Percentiles rank a stretch among this genome's conserved stretches.
Evolutionary conservation across 2,888 invertebrate genomes (phyloP).

Genomic region (Trachelus iudaicus): DNA sequence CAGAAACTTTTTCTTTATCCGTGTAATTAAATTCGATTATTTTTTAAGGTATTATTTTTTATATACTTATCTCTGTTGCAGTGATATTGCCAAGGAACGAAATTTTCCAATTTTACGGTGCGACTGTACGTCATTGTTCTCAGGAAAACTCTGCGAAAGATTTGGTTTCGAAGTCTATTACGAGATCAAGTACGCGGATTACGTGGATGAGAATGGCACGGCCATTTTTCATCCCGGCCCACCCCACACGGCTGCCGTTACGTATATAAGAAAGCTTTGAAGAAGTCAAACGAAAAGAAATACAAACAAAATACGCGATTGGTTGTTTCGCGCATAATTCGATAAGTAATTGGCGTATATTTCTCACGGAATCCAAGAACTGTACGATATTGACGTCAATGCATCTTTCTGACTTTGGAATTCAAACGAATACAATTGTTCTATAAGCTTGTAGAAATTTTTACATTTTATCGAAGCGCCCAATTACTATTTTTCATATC

Average conservation of each 20-base stretch:
- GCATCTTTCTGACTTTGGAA: no score
- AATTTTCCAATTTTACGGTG: conserved; percentile 74
- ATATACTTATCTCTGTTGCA: conserved; percentile 61
- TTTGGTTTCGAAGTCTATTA: conserved; percentile 78
- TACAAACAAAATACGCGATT: neutral
- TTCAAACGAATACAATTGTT: no score
- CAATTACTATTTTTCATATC: neutral
- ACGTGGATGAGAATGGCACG: conserved; percentile 71
- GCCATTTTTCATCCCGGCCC: conserved; percentile 74
- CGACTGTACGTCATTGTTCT: conserved; percentile 81
- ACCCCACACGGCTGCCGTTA: conserved; percentile 73
- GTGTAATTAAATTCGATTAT: conserved; percentile 13
- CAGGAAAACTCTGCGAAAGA: conserved; percentile 78
- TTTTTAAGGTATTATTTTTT: conserved; percentile 6
- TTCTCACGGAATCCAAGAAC: neutral
- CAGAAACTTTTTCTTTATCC: neutral
- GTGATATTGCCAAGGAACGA: conserved; percentile 69
- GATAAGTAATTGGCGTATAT: neutral
- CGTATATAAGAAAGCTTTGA: conserved; percentile 69
- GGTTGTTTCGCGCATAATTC: neutral
- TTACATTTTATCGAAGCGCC: neutral
- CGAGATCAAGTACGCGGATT: conserved; percentile 74
- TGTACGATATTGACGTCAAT: neutral
- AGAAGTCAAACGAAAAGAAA: conserved; percentile 11
- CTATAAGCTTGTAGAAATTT: neutral